These are phyloP conservation scores for Lordiphosa clarofinis DNA, from an alignment of 1,140 invertebrate genomes.

Conservation along the genomic window DNA sequence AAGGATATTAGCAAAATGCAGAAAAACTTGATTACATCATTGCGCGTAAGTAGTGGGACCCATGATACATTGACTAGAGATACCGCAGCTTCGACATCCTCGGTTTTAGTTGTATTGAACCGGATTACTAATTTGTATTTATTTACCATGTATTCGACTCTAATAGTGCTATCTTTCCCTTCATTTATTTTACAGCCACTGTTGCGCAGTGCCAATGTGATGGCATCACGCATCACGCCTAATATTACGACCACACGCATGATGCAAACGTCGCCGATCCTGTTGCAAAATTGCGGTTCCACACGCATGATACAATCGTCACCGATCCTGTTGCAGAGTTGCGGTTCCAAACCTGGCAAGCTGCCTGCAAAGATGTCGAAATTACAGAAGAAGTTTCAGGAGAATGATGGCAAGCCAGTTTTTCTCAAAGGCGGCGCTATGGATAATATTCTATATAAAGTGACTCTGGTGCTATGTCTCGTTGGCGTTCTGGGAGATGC, in stretches of 20 bases:
- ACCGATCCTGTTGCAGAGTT: conserved; percentile 1
- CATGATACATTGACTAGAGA: too few species aligned
- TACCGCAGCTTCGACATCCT: too few species aligned
- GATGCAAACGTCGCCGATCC: conserved; percentile 9
- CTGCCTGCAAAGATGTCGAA: conserved; percentile 56
- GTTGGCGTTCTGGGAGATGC: conserved; percentile 72
- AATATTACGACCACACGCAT: not conserved
- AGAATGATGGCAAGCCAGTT: conserved; percentile 81
- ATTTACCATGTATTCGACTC: too few species aligned
- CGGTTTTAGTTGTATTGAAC: too few species aligned
- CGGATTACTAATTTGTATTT: too few species aligned
- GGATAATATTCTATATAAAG: conserved; percentile 81
- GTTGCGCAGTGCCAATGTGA: conserved; percentile 4
- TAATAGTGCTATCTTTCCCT: not conserved
- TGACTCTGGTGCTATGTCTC: conserved; percentile 79
- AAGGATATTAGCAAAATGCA: conserved; percentile 34
- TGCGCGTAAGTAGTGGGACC: conserved; percentile 37
- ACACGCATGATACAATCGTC: conserved; percentile 17
- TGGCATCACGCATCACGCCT: not conserved
- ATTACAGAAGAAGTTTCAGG: conserved; percentile 61
- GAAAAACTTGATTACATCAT: conserved; percentile 22
- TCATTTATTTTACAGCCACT: conserved; percentile 25
- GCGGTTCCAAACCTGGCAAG: conserved; percentile 19
- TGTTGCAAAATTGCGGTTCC: conserved; percentile 2
- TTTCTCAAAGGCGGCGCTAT: conserved; percentile 82